Evolutionary conservation across 2,888 invertebrate genomes (phyloP).

Genomic region (Incurvaria masculella): DNA sequence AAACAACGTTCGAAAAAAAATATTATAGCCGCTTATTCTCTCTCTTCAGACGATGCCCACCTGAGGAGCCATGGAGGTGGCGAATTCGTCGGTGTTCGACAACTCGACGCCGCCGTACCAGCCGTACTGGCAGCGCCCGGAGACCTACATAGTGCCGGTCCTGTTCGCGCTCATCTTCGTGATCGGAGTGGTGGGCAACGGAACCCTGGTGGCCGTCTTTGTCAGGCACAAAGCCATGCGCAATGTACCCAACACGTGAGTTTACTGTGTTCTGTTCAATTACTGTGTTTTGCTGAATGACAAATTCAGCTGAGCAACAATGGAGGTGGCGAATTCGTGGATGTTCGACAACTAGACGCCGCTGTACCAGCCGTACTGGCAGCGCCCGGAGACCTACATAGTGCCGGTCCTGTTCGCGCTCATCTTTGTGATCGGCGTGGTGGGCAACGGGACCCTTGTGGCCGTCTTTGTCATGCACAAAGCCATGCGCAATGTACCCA

Average conservation of each 20-base stretch:
- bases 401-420: slow-evolving; percentile 82
- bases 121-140: slow-evolving; percentile 71
- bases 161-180: slow-evolving; percentile 83
- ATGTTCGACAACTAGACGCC: slow-evolving; percentile 30
- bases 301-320: too few relatives aligned
- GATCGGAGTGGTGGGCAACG: slow-evolving; percentile 86
- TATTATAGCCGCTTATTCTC: too few relatives aligned
- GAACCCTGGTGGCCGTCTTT: slow-evolving; percentile 81
- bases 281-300: too few relatives aligned
- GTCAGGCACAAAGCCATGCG: slow-evolving; percentile 81
- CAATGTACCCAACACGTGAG: slow-evolving; percentile 87
- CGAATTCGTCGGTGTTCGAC: too few relatives aligned
- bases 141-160: slow-evolving; percentile 84
- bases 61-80: too few relatives aligned
- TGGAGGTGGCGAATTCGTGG: too few relatives aligned
- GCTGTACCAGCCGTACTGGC: slow-evolving; percentile 66
- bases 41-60: too few relatives aligned
- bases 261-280: too few relatives aligned
- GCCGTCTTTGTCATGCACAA: slow-evolving; percentile 79
- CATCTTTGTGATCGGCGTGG: slow-evolving; percentile 83
- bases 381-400: slow-evolving; percentile 81
- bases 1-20: too few relatives aligned
- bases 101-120: slow-evolving; percentile 54
- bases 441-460: slow-evolving; percentile 87
- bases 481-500: slow-evolving; percentile 87